Percentiles rank a stretch among this genome's conserved stretches.
These are phyloP conservation scores for Coenonympha glycerion DNA, from an alignment of 2,888 invertebrate genomes.

Conservation along the genomic window DNA sequence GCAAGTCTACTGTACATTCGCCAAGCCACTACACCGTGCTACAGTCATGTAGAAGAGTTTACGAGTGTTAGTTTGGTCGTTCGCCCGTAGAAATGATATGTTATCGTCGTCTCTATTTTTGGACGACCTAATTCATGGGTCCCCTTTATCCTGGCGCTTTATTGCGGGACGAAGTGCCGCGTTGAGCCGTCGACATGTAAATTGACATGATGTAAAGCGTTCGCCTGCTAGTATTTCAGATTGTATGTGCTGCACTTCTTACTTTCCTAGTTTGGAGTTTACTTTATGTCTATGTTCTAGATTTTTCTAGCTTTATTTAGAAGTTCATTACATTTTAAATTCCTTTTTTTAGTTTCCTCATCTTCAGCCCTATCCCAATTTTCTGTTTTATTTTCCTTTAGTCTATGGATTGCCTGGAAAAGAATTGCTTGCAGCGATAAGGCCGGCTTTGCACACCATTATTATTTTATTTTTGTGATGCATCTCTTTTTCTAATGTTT, in stretches of 20 bases:
- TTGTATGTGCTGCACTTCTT: conserved; percentile 1
- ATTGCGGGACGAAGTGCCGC: conserved; percentile 30
- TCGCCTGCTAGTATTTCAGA: not conserved
- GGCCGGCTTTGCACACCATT: no score
- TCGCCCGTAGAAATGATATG: conserved; percentile 54
- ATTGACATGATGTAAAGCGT: conserved; percentile 8
- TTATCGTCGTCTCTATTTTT: conserved; percentile 52
- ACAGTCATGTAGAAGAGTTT: conserved; percentile 53
- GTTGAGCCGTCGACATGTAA: conserved; percentile 13
- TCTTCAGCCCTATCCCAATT: no score
- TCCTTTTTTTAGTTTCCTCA: no score
- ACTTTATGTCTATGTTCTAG: no score
- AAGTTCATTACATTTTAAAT: no score
- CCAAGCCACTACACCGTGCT: conserved; percentile 31
- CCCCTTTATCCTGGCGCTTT: conserved; percentile 33
- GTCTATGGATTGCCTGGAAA: no score
- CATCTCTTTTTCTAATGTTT: no score
- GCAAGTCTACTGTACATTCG: conserved; percentile 35
- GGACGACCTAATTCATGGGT: conserved; percentile 37
- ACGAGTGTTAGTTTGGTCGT: conserved; percentile 60
- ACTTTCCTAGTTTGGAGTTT: no score
- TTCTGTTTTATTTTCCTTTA: no score
- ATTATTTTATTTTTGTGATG: no score
- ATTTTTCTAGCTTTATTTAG: no score
- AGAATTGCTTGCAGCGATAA: no score